A percentile compares a stretch with the other conserved stretches of the same genome.
phyloP scores from a whole-genome alignment of 2,797 vertebrate genomes.

The Channallabes apus region DNA sequence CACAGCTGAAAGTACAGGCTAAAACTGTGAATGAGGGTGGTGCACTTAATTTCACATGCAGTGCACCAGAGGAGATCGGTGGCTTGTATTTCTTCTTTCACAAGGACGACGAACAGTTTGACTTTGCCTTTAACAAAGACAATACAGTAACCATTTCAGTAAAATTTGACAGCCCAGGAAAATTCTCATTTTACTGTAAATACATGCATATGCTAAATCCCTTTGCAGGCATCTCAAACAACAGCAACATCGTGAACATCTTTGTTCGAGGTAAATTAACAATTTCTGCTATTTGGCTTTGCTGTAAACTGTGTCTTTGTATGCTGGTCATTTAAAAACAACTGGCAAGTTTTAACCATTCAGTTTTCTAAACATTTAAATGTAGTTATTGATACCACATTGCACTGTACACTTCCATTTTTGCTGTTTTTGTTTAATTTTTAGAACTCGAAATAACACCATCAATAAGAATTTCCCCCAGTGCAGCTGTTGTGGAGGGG shows the following conservation, averaged over 20 bases:
- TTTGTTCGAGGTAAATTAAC: conserved; percentile 61
- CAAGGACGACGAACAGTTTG: conserved; percentile 39
- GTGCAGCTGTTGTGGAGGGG: conserved; percentile 58
- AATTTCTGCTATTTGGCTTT: neutral
- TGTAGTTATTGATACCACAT: too few relatives aligned
- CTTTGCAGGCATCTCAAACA: conserved; percentile 56
- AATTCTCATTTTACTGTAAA: conserved; percentile 62
- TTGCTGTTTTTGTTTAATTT: neutral
- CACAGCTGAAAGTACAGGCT: conserved; percentile 58
- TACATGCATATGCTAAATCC: conserved; percentile 54
- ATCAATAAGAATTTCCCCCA: conserved; percentile 60
- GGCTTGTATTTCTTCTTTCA: conserved; percentile 62
- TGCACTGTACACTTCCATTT: neutral
- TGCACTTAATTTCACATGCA: conserved; percentile 64
- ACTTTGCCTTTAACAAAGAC: neutral
- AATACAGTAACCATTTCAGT: conserved; percentile 55
- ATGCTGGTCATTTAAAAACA: neutral
- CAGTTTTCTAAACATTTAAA: neutral
- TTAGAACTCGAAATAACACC: conserved; percentile 65
- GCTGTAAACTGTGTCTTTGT: neutral
- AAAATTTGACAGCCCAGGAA: conserved; percentile 41
- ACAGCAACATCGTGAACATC: conserved; percentile 60
- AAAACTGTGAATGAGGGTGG: conserved; percentile 54
- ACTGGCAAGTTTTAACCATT: neutral
- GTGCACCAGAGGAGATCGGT: conserved; percentile 68